These are phyloP conservation scores for Aradus depressus DNA, from an alignment of 2,888 invertebrate species.

Conservation along the genomic window DNA sequence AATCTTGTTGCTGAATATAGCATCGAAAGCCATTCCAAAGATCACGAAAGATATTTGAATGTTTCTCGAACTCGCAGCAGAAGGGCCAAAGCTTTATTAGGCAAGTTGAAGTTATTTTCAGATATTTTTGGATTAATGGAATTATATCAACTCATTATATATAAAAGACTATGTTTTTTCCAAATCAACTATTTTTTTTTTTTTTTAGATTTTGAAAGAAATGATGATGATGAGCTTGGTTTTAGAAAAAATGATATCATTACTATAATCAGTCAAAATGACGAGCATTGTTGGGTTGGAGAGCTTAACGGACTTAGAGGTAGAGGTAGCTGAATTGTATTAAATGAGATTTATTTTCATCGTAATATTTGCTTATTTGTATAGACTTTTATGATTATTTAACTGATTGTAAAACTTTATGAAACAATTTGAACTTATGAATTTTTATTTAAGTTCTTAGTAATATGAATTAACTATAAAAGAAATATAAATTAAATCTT, in stretches of 20 bases:
- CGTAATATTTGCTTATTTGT: too few species aligned
- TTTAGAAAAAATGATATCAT: slow-evolving; percentile 98
- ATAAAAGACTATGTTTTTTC: too few species aligned
- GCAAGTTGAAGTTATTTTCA: slow-evolving; percentile 34
- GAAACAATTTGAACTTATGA: too few species aligned
- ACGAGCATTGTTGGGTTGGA: slow-evolving; percentile 98
- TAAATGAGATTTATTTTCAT: too few species aligned
- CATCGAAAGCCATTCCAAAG: slow-evolving; percentile 88
- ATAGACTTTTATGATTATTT: too few species aligned
- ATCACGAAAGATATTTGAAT: slow-evolving; percentile 90
- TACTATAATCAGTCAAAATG: slow-evolving; percentile 91
- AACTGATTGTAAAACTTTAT: too few species aligned
- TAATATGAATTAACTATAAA: too few species aligned
- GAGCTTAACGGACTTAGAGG: slow-evolving; percentile 86
- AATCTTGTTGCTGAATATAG: slow-evolving; percentile 83
- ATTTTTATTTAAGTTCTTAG: too few species aligned
- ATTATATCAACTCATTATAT: not conserved
- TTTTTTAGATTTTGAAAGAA: slow-evolving; percentile 78
- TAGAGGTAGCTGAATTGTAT: too few species aligned
- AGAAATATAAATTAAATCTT: too few species aligned
- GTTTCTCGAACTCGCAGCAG: slow-evolving; percentile 76
- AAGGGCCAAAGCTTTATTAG: slow-evolving; percentile 85
- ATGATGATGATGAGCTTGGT: slow-evolving; percentile 96
- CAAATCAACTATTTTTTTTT: not conserved
- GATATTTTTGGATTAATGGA: not conserved